Conservation (phyloP, 1,140 invertebrate species). For the Bombus turneri region DNA sequence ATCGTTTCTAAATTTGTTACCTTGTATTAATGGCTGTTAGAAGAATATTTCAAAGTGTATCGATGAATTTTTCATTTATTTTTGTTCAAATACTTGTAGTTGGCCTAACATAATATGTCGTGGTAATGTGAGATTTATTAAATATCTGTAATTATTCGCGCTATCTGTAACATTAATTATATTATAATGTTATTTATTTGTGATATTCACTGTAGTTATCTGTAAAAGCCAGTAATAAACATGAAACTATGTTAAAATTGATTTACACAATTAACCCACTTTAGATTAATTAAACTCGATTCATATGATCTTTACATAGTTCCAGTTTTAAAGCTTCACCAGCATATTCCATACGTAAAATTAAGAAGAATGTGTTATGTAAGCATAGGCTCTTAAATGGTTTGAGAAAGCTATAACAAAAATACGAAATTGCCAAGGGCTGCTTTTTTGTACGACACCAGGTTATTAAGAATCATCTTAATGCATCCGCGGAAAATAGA, state of each 20-base stretch:
- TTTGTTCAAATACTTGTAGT: neutral
- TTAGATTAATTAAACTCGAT: neutral
- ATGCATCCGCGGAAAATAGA: too few species aligned
- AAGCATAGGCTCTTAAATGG: too few species aligned
- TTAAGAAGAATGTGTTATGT: too few species aligned
- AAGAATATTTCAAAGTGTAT: neutral
- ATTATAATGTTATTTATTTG: neutral
- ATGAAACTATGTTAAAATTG: neutral
- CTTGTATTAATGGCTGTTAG: neutral
- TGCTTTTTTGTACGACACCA: too few species aligned
- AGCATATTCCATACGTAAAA: too few species aligned
- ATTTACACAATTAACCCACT: neutral
- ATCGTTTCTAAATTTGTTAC: neutral
- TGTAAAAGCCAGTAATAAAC: neutral
- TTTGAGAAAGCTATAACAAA: too few species aligned
- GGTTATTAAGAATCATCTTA: too few species aligned
- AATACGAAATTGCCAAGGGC: too few species aligned
- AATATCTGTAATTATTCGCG: neutral
- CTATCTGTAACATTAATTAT: neutral
- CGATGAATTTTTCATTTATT: neutral
- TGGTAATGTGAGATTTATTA: too few species aligned
- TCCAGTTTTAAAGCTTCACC: too few species aligned
- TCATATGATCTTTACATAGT: too few species aligned
- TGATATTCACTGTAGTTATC: neutral
- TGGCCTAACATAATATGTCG: neutral